phyloP scores from a whole-genome alignment of 2,888 invertebrate species.

The Caenorhabditis wallacei region DNA sequence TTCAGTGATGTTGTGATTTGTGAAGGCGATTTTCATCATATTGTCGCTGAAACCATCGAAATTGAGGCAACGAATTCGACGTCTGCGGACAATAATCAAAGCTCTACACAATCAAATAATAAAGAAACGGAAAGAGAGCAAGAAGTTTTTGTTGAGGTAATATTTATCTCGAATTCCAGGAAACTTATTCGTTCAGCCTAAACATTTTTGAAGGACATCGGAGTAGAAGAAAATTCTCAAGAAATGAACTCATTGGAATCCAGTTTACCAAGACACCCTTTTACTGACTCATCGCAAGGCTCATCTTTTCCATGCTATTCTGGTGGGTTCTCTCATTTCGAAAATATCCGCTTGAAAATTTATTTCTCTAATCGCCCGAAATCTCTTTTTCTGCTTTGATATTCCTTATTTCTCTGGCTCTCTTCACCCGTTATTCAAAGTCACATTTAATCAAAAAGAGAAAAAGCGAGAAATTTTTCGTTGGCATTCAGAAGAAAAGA shows the following conservation, averaged over 20 bases:
- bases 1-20: conserved; percentile 1
- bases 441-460: conserved; percentile 49
- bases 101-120: background rate
- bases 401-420: conserved; percentile 1
- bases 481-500: conserved; percentile 43
- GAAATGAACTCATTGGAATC: too few species aligned
- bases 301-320: conserved; percentile 6
- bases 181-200: too few species aligned
- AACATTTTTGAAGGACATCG: too few species aligned
- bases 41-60: background rate
- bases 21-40: background rate
- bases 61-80: background rate
- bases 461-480: conserved; percentile 23
- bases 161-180: too few species aligned
- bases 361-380: background rate
- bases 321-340: background rate
- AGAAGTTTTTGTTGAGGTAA: too few species aligned
- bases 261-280: too few species aligned
- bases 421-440: conserved; percentile 24
- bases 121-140: too few species aligned
- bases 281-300: too few species aligned
- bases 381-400: background rate
- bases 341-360: conserved; percentile 5
- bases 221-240: too few species aligned
- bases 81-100: background rate